These are phyloP conservation scores for Agrochola lychnidis DNA, from an alignment of 2,888 invertebrate species.

Conservation along the genomic window DNA sequence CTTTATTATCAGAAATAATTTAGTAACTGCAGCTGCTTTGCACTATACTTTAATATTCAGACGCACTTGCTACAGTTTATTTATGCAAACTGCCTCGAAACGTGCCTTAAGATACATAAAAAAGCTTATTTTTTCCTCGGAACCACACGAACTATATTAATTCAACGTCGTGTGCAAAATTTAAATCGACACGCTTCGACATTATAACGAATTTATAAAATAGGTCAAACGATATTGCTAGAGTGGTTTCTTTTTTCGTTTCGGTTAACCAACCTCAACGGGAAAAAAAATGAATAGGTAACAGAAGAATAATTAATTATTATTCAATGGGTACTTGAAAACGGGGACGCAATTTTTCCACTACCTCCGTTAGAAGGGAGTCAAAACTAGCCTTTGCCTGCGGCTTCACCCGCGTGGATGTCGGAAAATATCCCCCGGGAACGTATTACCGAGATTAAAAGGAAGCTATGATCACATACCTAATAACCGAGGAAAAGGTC, in stretches of 20 bases:
- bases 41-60: neutral
- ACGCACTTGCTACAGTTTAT: neutral
- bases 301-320: slow-evolving; percentile 20
- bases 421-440: too few species aligned
- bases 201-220: slow-evolving; percentile 21
- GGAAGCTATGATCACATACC: too few species aligned
- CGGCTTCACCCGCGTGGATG: too few species aligned
- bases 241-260: slow-evolving; percentile 3
- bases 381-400: neutral
- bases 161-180: slow-evolving; percentile 6
- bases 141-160: slow-evolving; percentile 12
- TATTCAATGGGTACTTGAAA: slow-evolving; percentile 29
- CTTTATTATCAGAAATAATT: neutral
- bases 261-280: neutral
- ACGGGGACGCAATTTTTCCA: neutral
- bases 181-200: slow-evolving; percentile 3
- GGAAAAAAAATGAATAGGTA: slow-evolving; percentile 21
- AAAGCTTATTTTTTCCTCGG: neutral
- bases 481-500: too few species aligned
- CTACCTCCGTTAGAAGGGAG: neutral
- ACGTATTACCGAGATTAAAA: too few species aligned
- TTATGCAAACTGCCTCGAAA: neutral
- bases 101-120: neutral
- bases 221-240: slow-evolving; percentile 33
- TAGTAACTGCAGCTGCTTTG: neutral